Evolutionary conservation across 92 coral and sea anemone genomes (phyloP).

Genomic region (Plumapathes pennacea): DNA sequence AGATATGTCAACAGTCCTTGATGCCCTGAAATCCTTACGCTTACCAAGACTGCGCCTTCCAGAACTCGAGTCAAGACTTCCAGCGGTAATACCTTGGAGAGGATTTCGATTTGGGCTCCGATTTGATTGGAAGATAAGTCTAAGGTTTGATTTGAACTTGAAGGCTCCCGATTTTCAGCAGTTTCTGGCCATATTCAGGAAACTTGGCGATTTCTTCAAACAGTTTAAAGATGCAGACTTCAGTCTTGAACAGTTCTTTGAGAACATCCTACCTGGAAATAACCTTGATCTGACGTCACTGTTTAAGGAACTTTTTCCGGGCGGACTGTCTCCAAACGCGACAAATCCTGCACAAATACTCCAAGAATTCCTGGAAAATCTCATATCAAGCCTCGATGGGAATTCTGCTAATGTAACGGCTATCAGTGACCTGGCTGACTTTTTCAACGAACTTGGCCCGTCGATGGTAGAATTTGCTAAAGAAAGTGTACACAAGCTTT

Average conservation of each 20-base stretch:
- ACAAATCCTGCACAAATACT: slow-evolving; percentile 61
- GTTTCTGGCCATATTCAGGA: slow-evolving; percentile 39
- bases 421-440: slow-evolving; percentile 83
- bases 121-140: slow-evolving; percentile 74
- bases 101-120: slow-evolving; percentile 73
- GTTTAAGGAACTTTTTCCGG: slow-evolving; percentile 43
- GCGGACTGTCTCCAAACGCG: slow-evolving; percentile 9
- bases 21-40: slow-evolving; percentile 45
- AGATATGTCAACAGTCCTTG: slow-evolving; percentile 70
- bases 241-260: slow-evolving; percentile 62
- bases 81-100: slow-evolving; percentile 16
- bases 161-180: slow-evolving; percentile 51
- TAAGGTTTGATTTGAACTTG: slow-evolving; percentile 68
- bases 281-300: slow-evolving; percentile 33
- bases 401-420: slow-evolving; percentile 69
- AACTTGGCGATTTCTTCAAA: slow-evolving; percentile 56
- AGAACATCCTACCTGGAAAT: slow-evolving; percentile 68
- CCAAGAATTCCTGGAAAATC: slow-evolving; percentile 56
- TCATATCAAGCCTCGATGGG: slow-evolving; percentile 45
- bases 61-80: slow-evolving; percentile 43
- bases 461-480: slow-evolving; percentile 53
- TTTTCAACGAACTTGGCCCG: slow-evolving; percentile 74
- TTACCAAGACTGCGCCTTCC: slow-evolving; percentile 67
- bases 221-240: slow-evolving; percentile 64
- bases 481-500: slow-evolving; percentile 60